phyloP scores from a whole-genome alignment of 2,797 vertebrate species.

The Craterocephalus amniculus region DNA sequence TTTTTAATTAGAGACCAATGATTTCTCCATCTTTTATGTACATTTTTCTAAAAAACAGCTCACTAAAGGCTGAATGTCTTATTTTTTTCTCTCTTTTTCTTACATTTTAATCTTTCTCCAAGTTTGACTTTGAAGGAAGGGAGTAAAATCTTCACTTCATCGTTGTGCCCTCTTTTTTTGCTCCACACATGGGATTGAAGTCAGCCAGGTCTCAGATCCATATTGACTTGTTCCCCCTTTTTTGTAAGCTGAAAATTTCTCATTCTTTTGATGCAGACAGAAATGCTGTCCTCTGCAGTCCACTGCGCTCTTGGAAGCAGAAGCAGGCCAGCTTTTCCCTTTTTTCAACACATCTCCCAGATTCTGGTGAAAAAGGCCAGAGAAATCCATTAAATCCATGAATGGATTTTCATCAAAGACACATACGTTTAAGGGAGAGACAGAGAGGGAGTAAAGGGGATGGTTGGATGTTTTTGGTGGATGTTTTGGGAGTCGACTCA shows the following conservation, averaged over 20 bases:
- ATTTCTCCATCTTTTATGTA: conserved; percentile 51
- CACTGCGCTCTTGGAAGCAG: conserved; percentile 67
- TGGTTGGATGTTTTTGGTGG: conserved; percentile 35
- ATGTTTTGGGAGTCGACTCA: conserved; percentile 61
- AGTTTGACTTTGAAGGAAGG: conserved; percentile 64
- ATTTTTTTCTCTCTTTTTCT: conserved; percentile 31
- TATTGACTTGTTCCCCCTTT: conserved; percentile 76
- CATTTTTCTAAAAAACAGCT: conserved; percentile 46
- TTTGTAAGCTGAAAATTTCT: conserved; percentile 79
- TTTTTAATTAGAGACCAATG: conserved; percentile 60
- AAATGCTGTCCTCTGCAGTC: conserved; percentile 83
- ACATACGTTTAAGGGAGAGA: conserved; percentile 69
- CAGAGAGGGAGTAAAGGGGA: conserved; percentile 47
- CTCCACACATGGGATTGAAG: conserved; percentile 67
- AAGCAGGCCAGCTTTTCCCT: conserved; percentile 57
- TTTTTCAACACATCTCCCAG: conserved; percentile 73
- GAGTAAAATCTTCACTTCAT: conserved; percentile 62
- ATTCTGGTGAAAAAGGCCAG: conserved; percentile 75
- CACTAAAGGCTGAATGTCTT: conserved; percentile 54
- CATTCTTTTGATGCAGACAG: conserved; percentile 79
- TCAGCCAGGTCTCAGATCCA: conserved; percentile 73
- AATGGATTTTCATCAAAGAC: conserved; percentile 86
- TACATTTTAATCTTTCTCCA: conserved; percentile 73
- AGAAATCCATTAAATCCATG: conserved; percentile 88
- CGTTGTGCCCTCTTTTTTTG: conserved; percentile 42